These are phyloP conservation scores for Hippopotamyrus pictus DNA, from an alignment of 2,797 vertebrate species.

Conservation along the genomic window DNA sequence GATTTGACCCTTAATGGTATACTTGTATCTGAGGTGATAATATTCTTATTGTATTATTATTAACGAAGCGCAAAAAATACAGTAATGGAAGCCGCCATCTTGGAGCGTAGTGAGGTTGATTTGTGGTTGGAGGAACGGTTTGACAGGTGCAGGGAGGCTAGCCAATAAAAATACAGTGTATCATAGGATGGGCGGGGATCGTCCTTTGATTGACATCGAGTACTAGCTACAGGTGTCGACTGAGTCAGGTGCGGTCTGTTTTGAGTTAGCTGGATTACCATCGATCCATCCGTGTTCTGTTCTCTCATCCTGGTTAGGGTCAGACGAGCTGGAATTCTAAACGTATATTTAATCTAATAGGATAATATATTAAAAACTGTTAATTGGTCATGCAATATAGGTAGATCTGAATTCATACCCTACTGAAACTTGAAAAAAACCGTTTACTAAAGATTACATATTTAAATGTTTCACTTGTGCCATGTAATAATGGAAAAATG, in stretches of 20 bases:
- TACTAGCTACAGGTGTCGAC: conserved; percentile 20
- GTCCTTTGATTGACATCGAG: conserved; percentile 15
- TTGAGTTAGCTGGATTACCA: background rate
- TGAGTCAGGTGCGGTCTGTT: conserved; percentile 8
- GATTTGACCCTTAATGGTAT: background rate
- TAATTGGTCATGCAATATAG: background rate
- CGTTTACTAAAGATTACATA: background rate
- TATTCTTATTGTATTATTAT: conserved; percentile 12
- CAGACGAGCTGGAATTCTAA: background rate
- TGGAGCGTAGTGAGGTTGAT: conserved; percentile 38
- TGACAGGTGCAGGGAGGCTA: conserved; percentile 54
- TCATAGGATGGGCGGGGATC: background rate
- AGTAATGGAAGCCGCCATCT: conserved; percentile 58
- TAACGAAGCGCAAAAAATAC: conserved; percentile 29
- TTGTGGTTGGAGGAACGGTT: conserved; percentile 44
- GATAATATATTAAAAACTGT: background rate
- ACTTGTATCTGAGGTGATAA: conserved; percentile 27
- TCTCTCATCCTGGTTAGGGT: background rate
- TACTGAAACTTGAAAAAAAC: background rate
- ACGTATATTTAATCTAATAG: background rate
- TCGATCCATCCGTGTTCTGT: background rate
- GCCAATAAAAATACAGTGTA: conserved; percentile 41
- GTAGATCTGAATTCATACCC: background rate
- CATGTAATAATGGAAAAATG: background rate
- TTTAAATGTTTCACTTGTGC: background rate